These are phyloP conservation scores for Mesoclemmys tuberculata DNA, from an alignment of 2,113 vertebrate genomes.

Conservation along the genomic window DNA sequence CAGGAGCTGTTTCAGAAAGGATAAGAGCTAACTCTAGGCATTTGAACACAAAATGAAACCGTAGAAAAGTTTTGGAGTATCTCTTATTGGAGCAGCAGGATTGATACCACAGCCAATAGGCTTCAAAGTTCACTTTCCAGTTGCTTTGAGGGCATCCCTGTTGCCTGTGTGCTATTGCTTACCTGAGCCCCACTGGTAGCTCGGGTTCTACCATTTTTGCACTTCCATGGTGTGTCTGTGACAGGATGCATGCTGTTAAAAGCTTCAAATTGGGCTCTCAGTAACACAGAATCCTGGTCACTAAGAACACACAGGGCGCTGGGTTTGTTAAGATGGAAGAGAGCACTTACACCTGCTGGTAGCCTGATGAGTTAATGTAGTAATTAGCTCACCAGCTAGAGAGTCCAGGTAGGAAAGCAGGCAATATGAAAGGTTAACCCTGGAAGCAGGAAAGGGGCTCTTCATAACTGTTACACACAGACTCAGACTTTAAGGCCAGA, in stretches of 20 bases:
- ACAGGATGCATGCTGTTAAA: not conserved
- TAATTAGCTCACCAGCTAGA: not conserved
- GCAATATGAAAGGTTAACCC: not conserved
- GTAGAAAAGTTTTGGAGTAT: not conserved
- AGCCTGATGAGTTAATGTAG: not conserved
- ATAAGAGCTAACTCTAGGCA: conserved; percentile 3
- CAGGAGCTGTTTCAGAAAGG: conserved; percentile 24
- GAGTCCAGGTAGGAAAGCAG: not conserved
- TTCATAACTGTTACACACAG: not conserved
- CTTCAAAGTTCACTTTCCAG: accelerated
- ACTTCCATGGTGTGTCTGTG: not conserved
- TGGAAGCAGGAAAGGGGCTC: not conserved
- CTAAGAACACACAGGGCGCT: not conserved
- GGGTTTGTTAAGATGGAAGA: not conserved
- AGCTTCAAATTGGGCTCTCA: not conserved
- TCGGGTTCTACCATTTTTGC: not conserved
- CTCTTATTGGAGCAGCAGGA: conserved; percentile 9
- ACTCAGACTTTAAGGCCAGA: no score
- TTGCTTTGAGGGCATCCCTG: accelerated
- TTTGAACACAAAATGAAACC: not conserved
- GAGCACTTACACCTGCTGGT: not conserved
- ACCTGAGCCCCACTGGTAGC: not conserved
- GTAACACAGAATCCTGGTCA: not conserved
- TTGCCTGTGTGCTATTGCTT: not conserved
- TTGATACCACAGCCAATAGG: not conserved